phyloP scores from a whole-genome alignment of 2,888 invertebrate genomes.

The Philereme vetulata region DNA sequence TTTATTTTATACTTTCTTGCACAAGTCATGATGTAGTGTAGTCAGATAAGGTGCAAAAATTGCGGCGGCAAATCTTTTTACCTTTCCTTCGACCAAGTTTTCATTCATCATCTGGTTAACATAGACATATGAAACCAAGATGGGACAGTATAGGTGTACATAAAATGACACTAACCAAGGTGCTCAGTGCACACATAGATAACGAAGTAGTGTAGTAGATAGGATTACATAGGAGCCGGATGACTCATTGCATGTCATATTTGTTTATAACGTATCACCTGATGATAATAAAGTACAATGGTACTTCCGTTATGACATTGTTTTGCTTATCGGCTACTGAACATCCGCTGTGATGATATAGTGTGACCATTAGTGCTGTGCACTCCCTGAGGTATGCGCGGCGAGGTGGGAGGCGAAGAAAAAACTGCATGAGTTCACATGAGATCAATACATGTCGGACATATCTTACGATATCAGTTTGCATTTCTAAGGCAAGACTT shows the following conservation, averaged over 20 bases:
- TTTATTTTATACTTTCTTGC: not conserved
- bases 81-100: not conserved
- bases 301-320: conserved; percentile 51
- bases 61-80: not conserved
- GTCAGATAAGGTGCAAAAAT: no score
- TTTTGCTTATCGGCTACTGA: conserved; percentile 51
- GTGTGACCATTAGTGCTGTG: no score
- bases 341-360: conserved; percentile 37
- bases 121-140: not conserved
- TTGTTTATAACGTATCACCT: conserved; percentile 33
- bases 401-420: no score
- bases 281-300: conserved; percentile 28
- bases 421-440: no score
- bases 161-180: not conserved
- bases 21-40: not conserved
- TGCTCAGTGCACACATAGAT: not conserved
- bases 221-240: conserved; percentile 2
- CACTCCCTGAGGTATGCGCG: no score
- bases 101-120: not conserved
- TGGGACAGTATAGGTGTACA: not conserved
- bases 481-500: no score
- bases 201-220: not conserved
- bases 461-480: no score
- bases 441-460: no score
- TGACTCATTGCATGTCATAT: conserved; percentile 22